Evolutionary conservation across 2,888 invertebrate genomes (phyloP), one percentile per base, ranked within the genome.

Genomic region (Amphipoea lucens): DNA sequence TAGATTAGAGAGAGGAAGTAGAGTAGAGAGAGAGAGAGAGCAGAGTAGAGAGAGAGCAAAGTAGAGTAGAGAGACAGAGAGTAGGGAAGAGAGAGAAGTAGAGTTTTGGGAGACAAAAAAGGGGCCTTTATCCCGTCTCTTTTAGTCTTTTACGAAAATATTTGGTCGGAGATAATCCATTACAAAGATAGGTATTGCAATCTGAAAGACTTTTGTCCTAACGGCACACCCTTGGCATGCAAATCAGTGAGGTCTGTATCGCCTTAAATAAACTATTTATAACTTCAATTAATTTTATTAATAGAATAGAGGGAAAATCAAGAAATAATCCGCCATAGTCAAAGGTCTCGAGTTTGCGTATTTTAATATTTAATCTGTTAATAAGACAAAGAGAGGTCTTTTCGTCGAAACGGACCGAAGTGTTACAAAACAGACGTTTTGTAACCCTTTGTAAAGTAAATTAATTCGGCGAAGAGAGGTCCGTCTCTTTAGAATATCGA

Each of bases 311-410:
- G 7, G 48, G 9, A 36, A 71, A 36, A 48, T 48, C 23, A 65
- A 57, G 20, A 14, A 36, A 51, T 62, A 67, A 62, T 7, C 29
- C 29, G 14, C 9, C 2, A 12, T 23, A 14, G 54, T 51, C 57
- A 73, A 48, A 5, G 14, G 17, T 23, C 36, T 70, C n/a, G 36
- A 54, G 17, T 29, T 23, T 65, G 4, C 62, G 42, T 73, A 48
- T 63, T 79, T 85, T 83, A 77, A 80, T 85, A 85, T 76, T 83
- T 75, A 80, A 84, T 81, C 74, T 57, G 40, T 66, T 42, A 75
- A 73, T 81, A 72, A 74, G 70, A 48, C 68, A 40, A 69, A 78
- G 76, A 68, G 65, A 76, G 60, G 20, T 70, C 17, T 76, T 70
- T 76, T 66, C n/a, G 11, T 5, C 11, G 14, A 68, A 76, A 72